Evolutionary conservation across 1,140 invertebrate genomes (phyloP).

Genomic region (Acyrthosiphon pisum): DNA sequence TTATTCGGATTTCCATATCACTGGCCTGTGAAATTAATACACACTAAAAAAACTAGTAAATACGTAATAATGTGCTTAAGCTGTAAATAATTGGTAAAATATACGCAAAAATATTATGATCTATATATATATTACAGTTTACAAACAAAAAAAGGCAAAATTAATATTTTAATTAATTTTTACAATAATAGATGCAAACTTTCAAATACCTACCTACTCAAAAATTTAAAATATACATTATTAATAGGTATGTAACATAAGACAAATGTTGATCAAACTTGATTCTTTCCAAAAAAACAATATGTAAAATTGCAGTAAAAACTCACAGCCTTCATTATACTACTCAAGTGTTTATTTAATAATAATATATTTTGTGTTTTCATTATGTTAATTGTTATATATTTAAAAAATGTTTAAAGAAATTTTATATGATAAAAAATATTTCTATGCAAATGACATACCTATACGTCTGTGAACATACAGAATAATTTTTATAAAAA

Average conservation of each 20-base stretch:
- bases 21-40: too few relatives aligned
- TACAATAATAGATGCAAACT: neutral
- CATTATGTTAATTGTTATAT: neutral
- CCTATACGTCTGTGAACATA: neutral
- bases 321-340: neutral
- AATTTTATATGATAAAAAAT: neutral
- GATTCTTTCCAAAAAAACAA: too few relatives aligned
- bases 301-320: too few relatives aligned
- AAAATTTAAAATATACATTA: too few relatives aligned
- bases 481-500: neutral
- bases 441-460: neutral
- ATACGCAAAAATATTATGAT: too few relatives aligned
- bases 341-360: neutral
- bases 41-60: too few relatives aligned
- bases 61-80: too few relatives aligned
- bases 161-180: neutral
- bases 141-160: neutral
- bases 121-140: neutral
- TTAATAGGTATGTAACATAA: too few relatives aligned
- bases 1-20: too few relatives aligned
- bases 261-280: too few relatives aligned
- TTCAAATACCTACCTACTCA: neutral
- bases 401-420: neutral
- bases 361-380: neutral
- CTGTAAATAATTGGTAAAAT: too few relatives aligned